These are phyloP conservation scores for Tolypeutes matacus DNA, from an alignment of 2,797 vertebrate species.

Conservation along the genomic window DNA sequence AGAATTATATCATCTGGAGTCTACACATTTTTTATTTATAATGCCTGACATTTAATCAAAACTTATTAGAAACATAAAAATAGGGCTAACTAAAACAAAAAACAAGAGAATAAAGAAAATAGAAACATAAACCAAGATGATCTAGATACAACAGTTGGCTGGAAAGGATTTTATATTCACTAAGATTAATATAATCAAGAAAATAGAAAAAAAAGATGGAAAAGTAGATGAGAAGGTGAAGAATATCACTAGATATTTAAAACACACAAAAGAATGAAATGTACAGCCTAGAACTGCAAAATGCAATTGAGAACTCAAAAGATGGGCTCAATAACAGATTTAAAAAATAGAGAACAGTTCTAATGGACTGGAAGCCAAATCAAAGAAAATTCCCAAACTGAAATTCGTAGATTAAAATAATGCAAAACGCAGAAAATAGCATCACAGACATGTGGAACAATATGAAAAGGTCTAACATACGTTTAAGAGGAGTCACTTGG, in stretches of 20 bases:
- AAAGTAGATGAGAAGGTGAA: not conserved
- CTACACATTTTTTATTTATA: not conserved
- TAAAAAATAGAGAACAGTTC: not conserved
- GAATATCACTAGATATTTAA: not conserved
- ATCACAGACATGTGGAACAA: not conserved
- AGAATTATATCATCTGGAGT: not conserved
- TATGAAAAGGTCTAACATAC: not conserved
- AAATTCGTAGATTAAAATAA: not conserved
- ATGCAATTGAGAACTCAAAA: not conserved
- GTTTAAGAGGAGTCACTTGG: not conserved
- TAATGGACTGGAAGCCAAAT: not conserved
- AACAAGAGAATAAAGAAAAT: not conserved
- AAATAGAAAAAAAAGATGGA: not conserved
- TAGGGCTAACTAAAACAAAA: not conserved
- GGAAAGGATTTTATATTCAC: not conserved
- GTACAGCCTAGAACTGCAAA: not conserved
- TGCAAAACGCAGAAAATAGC: not conserved
- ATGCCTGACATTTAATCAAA: not conserved
- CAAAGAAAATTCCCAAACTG: not conserved
- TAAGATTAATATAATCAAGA: not conserved
- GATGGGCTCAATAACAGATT: not conserved
- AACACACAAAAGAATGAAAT: not conserved
- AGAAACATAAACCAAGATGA: not conserved
- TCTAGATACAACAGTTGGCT: not conserved
- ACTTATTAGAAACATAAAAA: not conserved